A percentile compares a stretch with the other conserved stretches of the same genome.
Conservation (phyloP, 2,113 vertebrate species). For the Pleuronectes platessa region DNA sequence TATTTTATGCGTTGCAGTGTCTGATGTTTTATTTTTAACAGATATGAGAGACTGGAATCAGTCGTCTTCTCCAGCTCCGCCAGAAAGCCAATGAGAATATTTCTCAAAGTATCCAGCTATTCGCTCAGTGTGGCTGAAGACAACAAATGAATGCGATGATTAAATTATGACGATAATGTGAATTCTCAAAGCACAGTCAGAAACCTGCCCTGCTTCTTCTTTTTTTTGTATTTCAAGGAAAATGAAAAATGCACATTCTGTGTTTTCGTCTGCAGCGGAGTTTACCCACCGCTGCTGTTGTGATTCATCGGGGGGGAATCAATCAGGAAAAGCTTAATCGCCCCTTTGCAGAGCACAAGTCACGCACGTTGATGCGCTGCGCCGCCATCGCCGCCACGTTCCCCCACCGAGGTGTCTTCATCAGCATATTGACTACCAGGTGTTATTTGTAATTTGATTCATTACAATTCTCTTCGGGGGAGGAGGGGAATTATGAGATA, state of each 20-base stretch:
- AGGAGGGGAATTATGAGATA: slow-evolving; percentile 45
- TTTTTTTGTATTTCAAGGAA: neutral
- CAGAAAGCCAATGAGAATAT: neutral
- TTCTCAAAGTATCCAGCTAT: neutral
- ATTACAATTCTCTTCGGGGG: slow-evolving; percentile 61
- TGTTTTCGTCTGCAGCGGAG: slow-evolving; percentile 12
- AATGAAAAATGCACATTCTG: slow-evolving; percentile 14
- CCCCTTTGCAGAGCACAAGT: slow-evolving; percentile 43
- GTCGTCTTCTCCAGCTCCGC: neutral
- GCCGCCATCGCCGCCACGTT: slow-evolving; percentile 32
- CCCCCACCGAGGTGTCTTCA: slow-evolving; percentile 63
- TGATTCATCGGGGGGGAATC: slow-evolving; percentile 61
- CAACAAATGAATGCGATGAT: neutral
- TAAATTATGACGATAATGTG: neutral
- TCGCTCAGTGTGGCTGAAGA: neutral
- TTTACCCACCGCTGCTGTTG: slow-evolving; percentile 46
- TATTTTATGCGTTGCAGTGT: neutral
- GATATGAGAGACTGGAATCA: neutral
- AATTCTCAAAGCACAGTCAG: neutral
- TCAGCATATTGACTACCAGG: slow-evolving; percentile 69
- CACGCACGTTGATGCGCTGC: slow-evolving; percentile 25
- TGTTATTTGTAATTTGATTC: slow-evolving; percentile 72
- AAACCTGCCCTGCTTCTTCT: neutral
- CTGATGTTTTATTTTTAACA: neutral
- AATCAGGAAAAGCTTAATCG: slow-evolving; percentile 63